Conservation (phyloP, 2,888 invertebrate genomes). For the Rhyacophila evoluta region DNA sequence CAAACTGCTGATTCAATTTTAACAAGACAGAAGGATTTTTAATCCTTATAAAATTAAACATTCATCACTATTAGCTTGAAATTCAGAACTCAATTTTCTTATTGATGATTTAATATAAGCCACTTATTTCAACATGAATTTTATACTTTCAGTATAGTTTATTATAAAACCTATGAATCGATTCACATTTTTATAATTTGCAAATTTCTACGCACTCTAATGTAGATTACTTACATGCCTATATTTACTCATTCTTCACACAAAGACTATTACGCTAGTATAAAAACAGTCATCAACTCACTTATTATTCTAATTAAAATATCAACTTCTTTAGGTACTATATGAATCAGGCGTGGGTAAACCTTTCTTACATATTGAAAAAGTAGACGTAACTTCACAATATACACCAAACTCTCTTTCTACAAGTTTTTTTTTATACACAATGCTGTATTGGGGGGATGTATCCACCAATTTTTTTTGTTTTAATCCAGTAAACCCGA, state of each 20-base stretch:
- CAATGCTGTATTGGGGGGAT: too few relatives aligned
- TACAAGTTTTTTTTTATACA: too few relatives aligned
- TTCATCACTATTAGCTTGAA: background rate
- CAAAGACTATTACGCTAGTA: slow-evolving; percentile 18
- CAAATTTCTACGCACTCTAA: slow-evolving; percentile 11
- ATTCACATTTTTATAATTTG: slow-evolving; percentile 19
- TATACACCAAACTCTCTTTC: too few relatives aligned
- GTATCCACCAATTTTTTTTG: too few relatives aligned
- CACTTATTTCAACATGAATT: slow-evolving; percentile 20
- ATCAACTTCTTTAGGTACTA: slow-evolving; percentile 5
- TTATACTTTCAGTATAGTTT: slow-evolving; percentile 10
- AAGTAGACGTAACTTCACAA: too few relatives aligned
- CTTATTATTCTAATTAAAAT: slow-evolving; percentile 2
- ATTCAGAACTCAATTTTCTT: background rate
- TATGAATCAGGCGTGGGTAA: background rate
- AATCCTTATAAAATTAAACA: background rate
- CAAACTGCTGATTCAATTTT: background rate
- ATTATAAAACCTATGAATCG: slow-evolving; percentile 17
- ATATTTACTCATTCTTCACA: background rate
- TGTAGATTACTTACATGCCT: slow-evolving; percentile 14
- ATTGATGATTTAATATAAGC: slow-evolving; percentile 10
- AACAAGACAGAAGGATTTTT: background rate
- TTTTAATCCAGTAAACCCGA: too few relatives aligned
- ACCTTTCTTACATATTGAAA: background rate
- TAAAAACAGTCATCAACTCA: slow-evolving; percentile 22